Conservation (phyloP, 2,797 vertebrate genomes). For the Pangasius sanitwongsei region DNA sequence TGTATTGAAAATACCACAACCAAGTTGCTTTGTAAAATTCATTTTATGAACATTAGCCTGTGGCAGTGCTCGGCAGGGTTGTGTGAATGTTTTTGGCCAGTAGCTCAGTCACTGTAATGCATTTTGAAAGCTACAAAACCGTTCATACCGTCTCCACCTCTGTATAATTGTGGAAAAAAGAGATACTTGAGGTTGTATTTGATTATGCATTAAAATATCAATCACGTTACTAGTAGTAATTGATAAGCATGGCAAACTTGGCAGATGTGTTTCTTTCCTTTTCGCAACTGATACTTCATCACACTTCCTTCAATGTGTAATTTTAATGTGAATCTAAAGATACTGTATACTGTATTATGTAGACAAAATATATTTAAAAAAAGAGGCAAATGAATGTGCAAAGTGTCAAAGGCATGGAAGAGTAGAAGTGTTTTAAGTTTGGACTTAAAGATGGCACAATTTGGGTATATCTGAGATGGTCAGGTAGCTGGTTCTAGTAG, state of each 20-base stretch:
- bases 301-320: not conserved
- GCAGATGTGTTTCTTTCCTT: not conserved
- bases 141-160: not conserved
- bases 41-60: constrained; percentile 4
- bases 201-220: constrained; percentile 35
- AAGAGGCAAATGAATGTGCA: not conserved
- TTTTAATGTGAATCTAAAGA: no score
- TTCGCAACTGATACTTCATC: not conserved
- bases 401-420: not conserved
- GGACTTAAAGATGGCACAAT: not conserved
- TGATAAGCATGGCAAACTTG: not conserved
- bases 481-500: not conserved
- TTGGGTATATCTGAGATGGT: not conserved
- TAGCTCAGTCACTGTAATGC: constrained; percentile 37
- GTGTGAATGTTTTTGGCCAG: not conserved
- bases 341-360: not conserved
- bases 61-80: constrained; percentile 10
- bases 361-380: not conserved
- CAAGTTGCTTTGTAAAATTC: constrained; percentile 5
- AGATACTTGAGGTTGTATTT: not conserved
- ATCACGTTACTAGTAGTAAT: constrained; percentile 24
- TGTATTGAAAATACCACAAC: constrained; percentile 9
- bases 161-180: not conserved
- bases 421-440: not conserved
- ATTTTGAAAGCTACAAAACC: constrained; percentile 29